Base-by-base conservation (phyloP, 2,888 invertebrate genomes). In the Sclerodermus sp. region DNA sequence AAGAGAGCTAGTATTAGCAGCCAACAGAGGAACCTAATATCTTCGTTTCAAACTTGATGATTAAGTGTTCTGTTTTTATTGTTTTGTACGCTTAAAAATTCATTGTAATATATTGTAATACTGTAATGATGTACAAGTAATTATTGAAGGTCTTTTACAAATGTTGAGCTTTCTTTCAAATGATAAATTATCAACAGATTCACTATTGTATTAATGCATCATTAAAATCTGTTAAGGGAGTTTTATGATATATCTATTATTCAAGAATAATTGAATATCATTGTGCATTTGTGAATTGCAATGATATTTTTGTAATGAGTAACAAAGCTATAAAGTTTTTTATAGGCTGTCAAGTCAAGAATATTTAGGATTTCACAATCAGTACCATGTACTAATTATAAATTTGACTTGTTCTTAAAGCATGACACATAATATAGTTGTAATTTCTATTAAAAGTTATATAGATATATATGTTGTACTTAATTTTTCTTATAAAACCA, bases 341-440 rank as follows among this genome's bases (percentile, higher is more conserved):
- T 66, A 67, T 69, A 71, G 68, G 62, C 46, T 55, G 57, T 57
- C 57, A 60, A 57, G 47, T 52, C 57, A 55, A 67, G 63, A 66
- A 62, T 60, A 49, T 57, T 50, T 60, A 58, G 53, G 56, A 66
- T 71, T 71, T 69, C 69, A 58, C 71, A 71, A 71, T 64, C 55
- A 48, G 54, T 47, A 64, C 61, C 57, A 63, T 60, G 66, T 66
- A 67, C 71, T 71, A 71, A 71, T 70, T 71, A 70, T 71, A 71
- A 71, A 62, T 65, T 67, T 68, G 62, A 68, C 52, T 59, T 52
- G 55, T 55, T 62, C 55, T 58, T 63, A 55, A 62, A 13, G 45
- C 34, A 29, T 18, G 30, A 23, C 3, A 4, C 29, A 23, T 30
- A 42, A 23, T 29, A 42, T 5, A 23, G 5, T 42, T 29, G 6